These are phyloP conservation scores for Motacilla alba DNA, from an alignment of 2,113 vertebrate species.

Conservation along the genomic window DNA sequence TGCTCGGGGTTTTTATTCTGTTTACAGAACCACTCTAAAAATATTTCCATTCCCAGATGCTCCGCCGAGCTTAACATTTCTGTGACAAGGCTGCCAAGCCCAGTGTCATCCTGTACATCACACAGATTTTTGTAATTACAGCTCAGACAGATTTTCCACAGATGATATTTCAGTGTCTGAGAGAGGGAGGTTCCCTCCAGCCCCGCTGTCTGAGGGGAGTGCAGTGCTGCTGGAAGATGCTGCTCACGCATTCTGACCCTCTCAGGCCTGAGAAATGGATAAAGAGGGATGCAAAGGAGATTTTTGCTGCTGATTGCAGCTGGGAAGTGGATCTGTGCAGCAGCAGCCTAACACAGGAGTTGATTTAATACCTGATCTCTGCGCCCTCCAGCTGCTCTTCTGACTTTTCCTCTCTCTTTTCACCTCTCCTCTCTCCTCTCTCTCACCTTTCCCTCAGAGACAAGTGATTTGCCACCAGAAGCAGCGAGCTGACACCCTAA, in stretches of 20 bases:
- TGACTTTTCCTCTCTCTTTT: not conserved
- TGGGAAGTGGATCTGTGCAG: accelerated
- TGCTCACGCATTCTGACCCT: not conserved
- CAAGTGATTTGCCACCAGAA: not conserved
- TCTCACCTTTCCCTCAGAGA: not conserved
- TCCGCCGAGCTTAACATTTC: constrained; percentile 14
- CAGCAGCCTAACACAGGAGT: not conserved
- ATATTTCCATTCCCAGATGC: constrained; percentile 62
- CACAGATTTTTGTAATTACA: constrained; percentile 16
- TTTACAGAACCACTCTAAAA: constrained; percentile 59
- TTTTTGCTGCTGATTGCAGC: accelerated
- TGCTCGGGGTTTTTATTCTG: not conserved
- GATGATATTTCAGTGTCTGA: not conserved
- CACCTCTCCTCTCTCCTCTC: not conserved
- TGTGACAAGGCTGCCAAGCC: not conserved
- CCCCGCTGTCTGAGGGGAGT: not conserved
- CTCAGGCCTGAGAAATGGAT: not conserved
- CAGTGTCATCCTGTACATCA: not conserved
- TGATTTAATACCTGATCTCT: not conserved
- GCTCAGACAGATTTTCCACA: constrained; percentile 38
- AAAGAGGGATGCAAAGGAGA: not conserved
- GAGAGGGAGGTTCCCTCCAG: not conserved
- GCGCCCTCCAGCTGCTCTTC: not conserved
- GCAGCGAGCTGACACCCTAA: accelerated
- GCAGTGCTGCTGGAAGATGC: not conserved